Conservation (phyloP, 1,140 invertebrate species). For the Mycetomoellerius zeteki region DNA sequence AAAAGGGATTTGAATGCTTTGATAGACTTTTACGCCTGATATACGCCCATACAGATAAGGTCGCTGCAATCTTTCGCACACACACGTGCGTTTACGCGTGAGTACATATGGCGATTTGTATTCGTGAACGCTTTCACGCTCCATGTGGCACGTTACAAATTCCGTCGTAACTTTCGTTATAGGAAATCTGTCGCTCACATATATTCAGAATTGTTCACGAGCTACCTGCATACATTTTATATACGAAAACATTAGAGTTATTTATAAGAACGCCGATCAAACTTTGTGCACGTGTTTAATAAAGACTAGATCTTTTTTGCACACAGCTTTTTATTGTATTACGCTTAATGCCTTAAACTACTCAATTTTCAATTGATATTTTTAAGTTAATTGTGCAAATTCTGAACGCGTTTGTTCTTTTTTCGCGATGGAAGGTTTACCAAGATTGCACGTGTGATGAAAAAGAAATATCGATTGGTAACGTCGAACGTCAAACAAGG, state of each 20-base stretch:
- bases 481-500: not conserved
- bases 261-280: not conserved
- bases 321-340: not conserved
- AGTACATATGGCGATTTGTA: conserved; percentile 18
- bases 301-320: not conserved
- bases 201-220: not conserved
- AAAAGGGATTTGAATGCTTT: not conserved
- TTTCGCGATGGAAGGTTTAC: not conserved
- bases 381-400: not conserved
- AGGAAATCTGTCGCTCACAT: conserved; percentile 27
- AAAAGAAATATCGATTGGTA: not conserved
- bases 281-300: not conserved
- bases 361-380: not conserved
- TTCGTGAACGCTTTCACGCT: conserved; percentile 60
- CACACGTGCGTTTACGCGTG: not conserved
- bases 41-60: conserved; percentile 64
- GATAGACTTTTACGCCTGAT: conserved; percentile 40
- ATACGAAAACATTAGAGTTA: not conserved
- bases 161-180: conserved; percentile 51
- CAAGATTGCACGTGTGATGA: not conserved
- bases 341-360: not conserved
- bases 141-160: conserved; percentile 59
- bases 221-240: not conserved
- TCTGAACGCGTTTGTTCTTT: not conserved
- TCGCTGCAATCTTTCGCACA: conserved; percentile 26